These are phyloP conservation scores for Conus betulinus DNA, from an alignment of 1,140 invertebrate species.

Conservation along the genomic window DNA sequence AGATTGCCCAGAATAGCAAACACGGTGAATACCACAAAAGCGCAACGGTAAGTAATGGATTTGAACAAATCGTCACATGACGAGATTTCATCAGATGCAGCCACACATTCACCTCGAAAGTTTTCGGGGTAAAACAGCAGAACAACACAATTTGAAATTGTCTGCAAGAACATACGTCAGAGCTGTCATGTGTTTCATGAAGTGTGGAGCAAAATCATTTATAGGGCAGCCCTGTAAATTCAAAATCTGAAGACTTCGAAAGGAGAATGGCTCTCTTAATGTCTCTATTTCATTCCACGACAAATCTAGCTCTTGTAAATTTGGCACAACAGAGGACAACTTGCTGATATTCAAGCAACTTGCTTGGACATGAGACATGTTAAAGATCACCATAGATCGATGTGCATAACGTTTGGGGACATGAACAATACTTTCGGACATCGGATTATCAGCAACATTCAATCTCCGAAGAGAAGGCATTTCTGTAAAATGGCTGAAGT, in stretches of 20 bases:
- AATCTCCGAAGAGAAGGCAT: background rate
- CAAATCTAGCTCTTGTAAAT: background rate
- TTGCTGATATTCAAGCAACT: background rate
- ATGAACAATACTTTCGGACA: background rate
- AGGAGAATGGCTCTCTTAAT: background rate
- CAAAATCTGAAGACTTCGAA: background rate
- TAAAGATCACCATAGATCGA: background rate
- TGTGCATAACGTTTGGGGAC: background rate
- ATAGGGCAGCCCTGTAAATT: background rate
- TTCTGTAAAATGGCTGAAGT: background rate
- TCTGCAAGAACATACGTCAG: background rate
- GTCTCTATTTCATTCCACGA: background rate
- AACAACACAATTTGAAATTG: slow-evolving; percentile 21
- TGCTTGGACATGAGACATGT: background rate
- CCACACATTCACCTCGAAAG: background rate
- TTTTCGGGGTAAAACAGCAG: background rate
- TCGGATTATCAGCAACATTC: background rate
- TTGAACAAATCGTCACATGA: slow-evolving; percentile 5
- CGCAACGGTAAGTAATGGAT: background rate
- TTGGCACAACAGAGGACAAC: background rate
- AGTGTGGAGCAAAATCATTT: background rate
- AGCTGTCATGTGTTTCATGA: background rate
- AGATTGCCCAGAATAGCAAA: background rate
- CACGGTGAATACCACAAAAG: background rate
- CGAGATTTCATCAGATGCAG: background rate